phyloP scores from a whole-genome alignment of 1,140 invertebrate genomes.

The Drosophila neocordata region DNA sequence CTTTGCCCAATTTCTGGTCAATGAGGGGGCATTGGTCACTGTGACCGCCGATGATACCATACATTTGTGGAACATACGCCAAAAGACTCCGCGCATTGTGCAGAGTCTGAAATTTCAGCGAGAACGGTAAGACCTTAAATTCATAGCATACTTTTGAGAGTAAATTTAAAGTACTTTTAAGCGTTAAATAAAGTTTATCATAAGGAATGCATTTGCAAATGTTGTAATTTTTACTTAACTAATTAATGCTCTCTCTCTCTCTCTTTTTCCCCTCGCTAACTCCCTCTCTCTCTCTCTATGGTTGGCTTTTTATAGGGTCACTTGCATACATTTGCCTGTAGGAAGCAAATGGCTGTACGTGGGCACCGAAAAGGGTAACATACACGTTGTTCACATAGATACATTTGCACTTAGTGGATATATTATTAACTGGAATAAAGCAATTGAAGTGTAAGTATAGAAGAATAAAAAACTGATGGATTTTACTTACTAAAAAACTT shows the following conservation, averaged over 20 bases:
- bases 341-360: slow-evolving; percentile 99
- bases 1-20: slow-evolving; percentile 96
- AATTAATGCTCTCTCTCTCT: not conserved
- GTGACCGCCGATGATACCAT: slow-evolving; percentile 97
- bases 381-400: slow-evolving; percentile 98
- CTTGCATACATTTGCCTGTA: slow-evolving; percentile 95
- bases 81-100: slow-evolving; percentile 96
- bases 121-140: slow-evolving; percentile 89
- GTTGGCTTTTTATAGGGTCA: slow-evolving; percentile 88
- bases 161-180: too few relatives aligned
- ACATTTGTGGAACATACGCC: slow-evolving; percentile 98
- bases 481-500: too few relatives aligned
- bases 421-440: slow-evolving; percentile 99
- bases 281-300: not conserved
- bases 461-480: too few relatives aligned
- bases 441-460: slow-evolving; percentile 98
- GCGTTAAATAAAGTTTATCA: too few relatives aligned
- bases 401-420: slow-evolving; percentile 98
- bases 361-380: slow-evolving; percentile 98
- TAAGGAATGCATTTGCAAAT: too few relatives aligned
- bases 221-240: not conserved
- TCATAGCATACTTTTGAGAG: too few relatives aligned
- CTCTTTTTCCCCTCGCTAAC: not conserved
- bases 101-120: slow-evolving; percentile 98
- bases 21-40: slow-evolving; percentile 97